A percentile compares a stretch with the other conserved stretches of the same genome.
These are phyloP conservation scores for Anguilla japonica DNA, from an alignment of 2,113 vertebrate species.

Conservation along the genomic window DNA sequence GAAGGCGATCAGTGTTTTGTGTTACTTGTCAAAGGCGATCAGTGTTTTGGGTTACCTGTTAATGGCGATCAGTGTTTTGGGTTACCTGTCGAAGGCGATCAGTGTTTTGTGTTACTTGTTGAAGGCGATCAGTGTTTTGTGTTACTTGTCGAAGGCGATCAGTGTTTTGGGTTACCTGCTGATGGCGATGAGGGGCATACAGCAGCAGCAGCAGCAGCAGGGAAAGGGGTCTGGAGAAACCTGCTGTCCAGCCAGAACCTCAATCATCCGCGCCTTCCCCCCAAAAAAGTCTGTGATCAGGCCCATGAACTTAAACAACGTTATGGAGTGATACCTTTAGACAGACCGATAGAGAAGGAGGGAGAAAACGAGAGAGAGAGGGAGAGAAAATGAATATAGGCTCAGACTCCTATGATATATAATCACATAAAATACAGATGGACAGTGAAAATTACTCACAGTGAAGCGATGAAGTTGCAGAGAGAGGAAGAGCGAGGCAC, in stretches of 20 bases:
- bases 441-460: slow-evolving; percentile 62
- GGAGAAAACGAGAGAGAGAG: background rate
- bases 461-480: slow-evolving; percentile 75
- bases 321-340: slow-evolving; percentile 75
- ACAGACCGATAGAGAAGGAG: background rate
- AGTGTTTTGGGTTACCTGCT: slow-evolving; percentile 53
- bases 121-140: no score
- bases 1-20: no score
- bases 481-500: slow-evolving; percentile 75
- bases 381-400: background rate
- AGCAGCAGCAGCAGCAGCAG: slow-evolving; percentile 80
- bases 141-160: background rate
- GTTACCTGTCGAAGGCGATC: no score
- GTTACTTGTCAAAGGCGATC: no score
- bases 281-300: slow-evolving; percentile 77
- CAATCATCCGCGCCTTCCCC: slow-evolving; percentile 67
- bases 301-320: slow-evolving; percentile 75
- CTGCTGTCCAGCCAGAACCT: slow-evolving; percentile 59
- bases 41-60: no score
- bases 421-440: background rate
- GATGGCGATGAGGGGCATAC: slow-evolving; percentile 69
- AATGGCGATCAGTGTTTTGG: no score
- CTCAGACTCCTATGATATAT: background rate
- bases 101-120: no score
- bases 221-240: slow-evolving; percentile 74